Evolutionary conservation across 2,888 invertebrate genomes (phyloP), one percentile per base, ranked within the genome.

Genomic region (Prenolepis imparis): DNA sequence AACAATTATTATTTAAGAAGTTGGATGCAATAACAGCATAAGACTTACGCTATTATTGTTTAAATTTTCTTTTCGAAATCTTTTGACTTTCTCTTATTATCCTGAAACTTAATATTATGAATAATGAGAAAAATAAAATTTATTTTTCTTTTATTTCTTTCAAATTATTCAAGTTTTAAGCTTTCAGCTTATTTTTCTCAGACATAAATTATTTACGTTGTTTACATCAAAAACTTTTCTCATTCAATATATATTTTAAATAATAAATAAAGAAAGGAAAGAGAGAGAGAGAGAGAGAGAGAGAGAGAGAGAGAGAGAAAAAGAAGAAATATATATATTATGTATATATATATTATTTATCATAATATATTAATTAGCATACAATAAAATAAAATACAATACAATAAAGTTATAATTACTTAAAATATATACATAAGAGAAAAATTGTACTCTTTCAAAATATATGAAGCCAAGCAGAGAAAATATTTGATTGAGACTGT

Each of bases 1-100:
- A 57, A 59, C 59, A 21, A 68, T 78, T 5, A 36, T 59, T 3
- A 64, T 39, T 52, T 52, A 63, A 75, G 41, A 24, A 59, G n/a
- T 61, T 61, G 41, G 6, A 44, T 21, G 24, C 32, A 61, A 61
- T 41, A 73, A 61, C 15, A 39, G n/a, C 24, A 73, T 36, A 28
- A 59, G 41, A 61, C 24, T 72, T 72, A 55, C 5, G 3, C 36
- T 59, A 18, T 11, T 57, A 24, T 59, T 41, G 15, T 1, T 55
- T 70, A 18, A 39, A 72, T 72, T 57, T 73, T 41, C 41, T 36
- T 59, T 73, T 73, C 18, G 1, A 39, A 24, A 55, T 21, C n/a
- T 55, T 55, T 55, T 11, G 12, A 3, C 3, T 57, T 1, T 41
- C 24, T 28, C 11, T 59, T 6, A 3, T 72, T 52, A 32, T 1